These are phyloP conservation scores for Tenthredo scrophulariae DNA, from an alignment of 2,888 invertebrate genomes.

Conservation along the genomic window DNA sequence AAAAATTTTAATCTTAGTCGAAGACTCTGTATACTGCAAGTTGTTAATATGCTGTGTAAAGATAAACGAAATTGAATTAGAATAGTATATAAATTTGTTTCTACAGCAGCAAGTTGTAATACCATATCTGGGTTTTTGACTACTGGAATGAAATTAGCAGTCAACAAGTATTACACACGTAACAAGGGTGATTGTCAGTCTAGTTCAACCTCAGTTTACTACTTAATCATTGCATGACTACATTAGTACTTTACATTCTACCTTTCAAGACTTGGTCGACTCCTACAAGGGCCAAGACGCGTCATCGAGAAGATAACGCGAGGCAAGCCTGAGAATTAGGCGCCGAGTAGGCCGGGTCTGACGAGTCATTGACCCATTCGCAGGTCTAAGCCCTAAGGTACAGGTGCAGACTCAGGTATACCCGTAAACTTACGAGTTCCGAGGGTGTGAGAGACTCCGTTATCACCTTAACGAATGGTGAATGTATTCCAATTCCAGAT, in stretches of 20 bases:
- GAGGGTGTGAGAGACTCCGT: background rate
- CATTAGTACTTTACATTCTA: background rate
- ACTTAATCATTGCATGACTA: conserved; percentile 25
- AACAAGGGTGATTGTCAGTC: background rate
- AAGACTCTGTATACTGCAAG: background rate
- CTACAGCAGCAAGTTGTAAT: background rate
- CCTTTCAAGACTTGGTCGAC: background rate
- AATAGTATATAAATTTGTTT: background rate
- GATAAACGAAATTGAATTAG: background rate
- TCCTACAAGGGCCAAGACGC: background rate
- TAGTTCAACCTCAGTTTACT: background rate
- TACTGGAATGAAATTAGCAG: background rate
- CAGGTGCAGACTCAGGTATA: conserved; percentile 37
- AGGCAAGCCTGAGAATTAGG: conserved; percentile 40
- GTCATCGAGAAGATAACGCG: conserved; percentile 32
- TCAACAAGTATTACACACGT: background rate
- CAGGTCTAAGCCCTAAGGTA: conserved; percentile 47
- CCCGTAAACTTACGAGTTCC: background rate
- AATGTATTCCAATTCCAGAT: background rate
- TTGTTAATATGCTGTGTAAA: background rate
- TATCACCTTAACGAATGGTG: background rate
- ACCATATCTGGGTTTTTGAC: background rate
- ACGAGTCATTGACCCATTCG: conserved; percentile 49
- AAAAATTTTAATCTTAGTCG: background rate
- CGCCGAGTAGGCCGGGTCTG: conserved; percentile 32